Evolutionary conservation across 53 echinoderm and acorn worm species (phyloP), one percentile per base, ranked within the genome.

Genomic region (Crossaster papposus): DNA sequence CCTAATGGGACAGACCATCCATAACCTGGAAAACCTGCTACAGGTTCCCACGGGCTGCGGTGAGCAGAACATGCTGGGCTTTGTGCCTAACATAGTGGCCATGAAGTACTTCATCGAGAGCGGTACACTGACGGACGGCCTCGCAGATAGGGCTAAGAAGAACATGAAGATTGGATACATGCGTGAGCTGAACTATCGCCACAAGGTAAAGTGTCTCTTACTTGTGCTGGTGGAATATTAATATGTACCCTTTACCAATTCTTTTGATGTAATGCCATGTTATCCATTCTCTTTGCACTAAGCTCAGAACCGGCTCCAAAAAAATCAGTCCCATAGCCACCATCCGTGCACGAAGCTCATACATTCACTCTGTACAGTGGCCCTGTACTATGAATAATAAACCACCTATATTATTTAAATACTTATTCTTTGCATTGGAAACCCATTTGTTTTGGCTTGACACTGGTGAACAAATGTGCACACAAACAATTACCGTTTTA

Each of bases 101-200:
- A 76, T 95, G 76, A 83, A 91, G 81, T 95, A 95, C 91, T 84
- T 95, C 54, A 90, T 70, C 74, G 64, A 81, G 55, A 93, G 91
- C 20, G 90, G 91, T 38, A 91, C 93, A 53, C 93, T 94, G 36
- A 94, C 94, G 0, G 83, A 91, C 18, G 82, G 89, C 38, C 33
- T 86, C 36, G 36, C 23, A 54, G 34, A 72, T 10, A 81, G 58
- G 71, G 81, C 94, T 20, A 88, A 90, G 74, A 72, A 88, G 37
- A 95, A 97, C 91, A 94, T 97, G 94, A 88, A 83, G 75, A 90
- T 80, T n/a, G 97, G 97, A 15, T 97, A 97, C 79, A 95, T 95
- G 86, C 88, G 92, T 34, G 93, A 96, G 90, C 89, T 96, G 51
- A 96, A 96, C 83, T 97, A 94, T 65, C 92, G 97, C 18, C 97